Percentiles rank a stretch among this genome's conserved stretches.
These are phyloP conservation scores for Pammene fasciana DNA, from an alignment of 2,888 invertebrate species.

Conservation along the genomic window DNA sequence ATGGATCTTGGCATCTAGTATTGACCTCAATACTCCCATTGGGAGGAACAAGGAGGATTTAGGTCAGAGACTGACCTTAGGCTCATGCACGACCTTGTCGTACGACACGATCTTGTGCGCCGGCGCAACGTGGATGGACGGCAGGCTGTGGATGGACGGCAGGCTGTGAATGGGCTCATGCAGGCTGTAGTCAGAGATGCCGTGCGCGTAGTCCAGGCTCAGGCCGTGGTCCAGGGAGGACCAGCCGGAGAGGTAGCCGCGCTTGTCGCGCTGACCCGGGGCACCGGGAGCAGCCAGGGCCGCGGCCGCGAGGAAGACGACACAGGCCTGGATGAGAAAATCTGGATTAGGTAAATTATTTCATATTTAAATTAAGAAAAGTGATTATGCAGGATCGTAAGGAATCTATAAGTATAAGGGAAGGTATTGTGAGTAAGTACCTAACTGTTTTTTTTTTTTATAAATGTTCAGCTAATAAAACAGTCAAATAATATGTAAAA, in stretches of 20 bases:
- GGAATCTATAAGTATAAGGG: too few species aligned
- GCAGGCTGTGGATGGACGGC: slow-evolving; percentile 34
- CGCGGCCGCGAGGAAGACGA: slow-evolving; percentile 52
- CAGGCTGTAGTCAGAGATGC: slow-evolving; percentile 37
- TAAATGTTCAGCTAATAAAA: too few species aligned
- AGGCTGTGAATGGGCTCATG: slow-evolving; percentile 35
- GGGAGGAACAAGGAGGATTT: too few species aligned
- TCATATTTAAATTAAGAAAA: too few species aligned
- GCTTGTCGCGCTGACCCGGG: slow-evolving; percentile 56
- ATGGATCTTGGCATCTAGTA: too few species aligned
- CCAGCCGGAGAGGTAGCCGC: slow-evolving; percentile 48
- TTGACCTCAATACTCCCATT: too few species aligned
- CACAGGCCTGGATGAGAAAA: slow-evolving; percentile 49
- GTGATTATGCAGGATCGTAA: too few species aligned
- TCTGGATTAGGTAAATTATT: too few species aligned
- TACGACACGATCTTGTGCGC: slow-evolving; percentile 50
- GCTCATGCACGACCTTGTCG: slow-evolving; percentile 60
- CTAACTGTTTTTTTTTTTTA: too few species aligned
- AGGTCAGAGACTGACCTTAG: slow-evolving; percentile 52
- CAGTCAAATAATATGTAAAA: too few species aligned
- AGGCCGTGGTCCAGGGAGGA: slow-evolving; percentile 21
- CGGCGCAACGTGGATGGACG: slow-evolving; percentile 47
- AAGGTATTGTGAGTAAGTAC: too few species aligned
- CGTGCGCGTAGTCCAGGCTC: slow-evolving; percentile 43
- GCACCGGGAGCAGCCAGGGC: slow-evolving; percentile 50